Percentiles rank a stretch among this genome's conserved stretches.
phyloP scores from a whole-genome alignment of 2,797 vertebrate genomes.

The Scomberomorus guttatus region DNA sequence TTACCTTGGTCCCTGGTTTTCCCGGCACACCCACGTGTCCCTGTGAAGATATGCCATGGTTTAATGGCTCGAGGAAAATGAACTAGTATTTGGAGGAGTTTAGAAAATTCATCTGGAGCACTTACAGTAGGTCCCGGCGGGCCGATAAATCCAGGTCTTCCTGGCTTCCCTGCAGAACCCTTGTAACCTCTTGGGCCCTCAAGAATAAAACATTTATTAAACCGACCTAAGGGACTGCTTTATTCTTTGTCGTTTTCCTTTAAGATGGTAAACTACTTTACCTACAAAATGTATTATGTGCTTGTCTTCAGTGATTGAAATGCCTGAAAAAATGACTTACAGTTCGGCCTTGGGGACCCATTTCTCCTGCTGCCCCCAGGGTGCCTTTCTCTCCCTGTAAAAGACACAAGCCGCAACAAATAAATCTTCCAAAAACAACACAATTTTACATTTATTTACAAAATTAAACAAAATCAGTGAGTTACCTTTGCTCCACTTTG shows the following conservation, averaged over 20 bases:
- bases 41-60: conserved; percentile 76
- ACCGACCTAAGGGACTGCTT: conserved; percentile 68
- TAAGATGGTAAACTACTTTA: conserved; percentile 71
- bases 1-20: conserved; percentile 84
- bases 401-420: conserved; percentile 52
- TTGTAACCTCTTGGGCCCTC: conserved; percentile 86
- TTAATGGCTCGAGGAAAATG: conserved; percentile 71
- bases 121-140: conserved; percentile 85
- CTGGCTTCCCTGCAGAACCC: conserved; percentile 86
- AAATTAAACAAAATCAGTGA: conserved; percentile 4
- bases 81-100: conserved; percentile 63
- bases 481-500: conserved; percentile 82
- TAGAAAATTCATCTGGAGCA: conserved; percentile 66
- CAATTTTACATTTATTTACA: conserved; percentile 29
- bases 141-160: conserved; percentile 87
- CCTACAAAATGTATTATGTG: conserved; percentile 44
- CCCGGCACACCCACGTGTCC: conserved; percentile 85
- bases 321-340: conserved; percentile 81
- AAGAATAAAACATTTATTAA: conserved; percentile 77
- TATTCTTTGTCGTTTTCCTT: conserved; percentile 60
- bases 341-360: conserved; percentile 85
- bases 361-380: conserved; percentile 83
- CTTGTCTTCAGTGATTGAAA: conserved; percentile 48
- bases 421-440: conserved; percentile 46
- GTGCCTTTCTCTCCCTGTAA: conserved; percentile 87